Evolutionary conservation across 1,140 invertebrate genomes (phyloP), one percentile per base, ranked within the genome.

Genomic region (Sycophaga agraensis): DNA sequence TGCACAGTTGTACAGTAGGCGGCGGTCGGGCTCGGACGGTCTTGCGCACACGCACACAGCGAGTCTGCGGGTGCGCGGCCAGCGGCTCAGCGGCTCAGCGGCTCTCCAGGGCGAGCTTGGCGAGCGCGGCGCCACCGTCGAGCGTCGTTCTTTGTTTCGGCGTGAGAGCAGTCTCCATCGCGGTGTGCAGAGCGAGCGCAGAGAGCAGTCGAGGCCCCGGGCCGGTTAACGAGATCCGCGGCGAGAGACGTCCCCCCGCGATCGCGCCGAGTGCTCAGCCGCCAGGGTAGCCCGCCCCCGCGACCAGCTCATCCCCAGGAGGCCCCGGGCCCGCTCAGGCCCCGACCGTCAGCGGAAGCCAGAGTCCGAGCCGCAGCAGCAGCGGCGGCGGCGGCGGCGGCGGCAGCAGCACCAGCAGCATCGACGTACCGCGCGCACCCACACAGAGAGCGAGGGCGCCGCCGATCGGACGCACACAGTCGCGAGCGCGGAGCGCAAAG

Each of bases 61-160:
- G n/a, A n/a, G n/a, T n/a, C n/a, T n/a, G n/a, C n/a, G n/a, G n/a
- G n/a, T n/a, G n/a, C n/a, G n/a, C n/a, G n/a, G n/a, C n/a, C n/a
- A 31, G 28, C 28, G 28, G 28, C 28, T 6, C 28, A 31, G 5
- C n/a, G n/a, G n/a, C n/a, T n/a, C n/a, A n/a, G n/a, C n/a, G 39
- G 17, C 6, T 4, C 11, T 49, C 31, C 50, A 54, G 12, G 53
- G 24, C 40, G 53, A 34, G 49, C 35, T 14, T 46, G 42, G 57
- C 65, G 59, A 24, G 24, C 28, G 57, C 53, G 74, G 69, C 71
- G 73, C 70, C 69, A 63, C 21, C n/a, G 24, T 69, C 74, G 72
- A 66, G 79, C 79, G 79, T 81, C 77, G 77, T 79, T 80, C 79
- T 81, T 81, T 81, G 79, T 81, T 79, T 79, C 77, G 73, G 69